Evolutionary conservation across 2,888 invertebrate species (phyloP).

Genomic region (Pharmacophagus antenor): DNA sequence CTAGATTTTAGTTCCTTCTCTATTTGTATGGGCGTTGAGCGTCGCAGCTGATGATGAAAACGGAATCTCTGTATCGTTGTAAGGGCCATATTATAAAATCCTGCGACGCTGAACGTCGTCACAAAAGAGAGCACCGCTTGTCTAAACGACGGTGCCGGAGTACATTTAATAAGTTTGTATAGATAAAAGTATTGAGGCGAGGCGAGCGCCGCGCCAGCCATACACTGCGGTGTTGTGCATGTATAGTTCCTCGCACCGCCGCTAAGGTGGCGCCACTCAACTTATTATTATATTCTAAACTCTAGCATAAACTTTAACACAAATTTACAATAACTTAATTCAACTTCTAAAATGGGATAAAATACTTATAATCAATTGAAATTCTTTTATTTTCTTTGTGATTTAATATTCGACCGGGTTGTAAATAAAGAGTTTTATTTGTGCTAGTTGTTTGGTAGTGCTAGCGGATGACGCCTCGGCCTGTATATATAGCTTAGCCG

Average conservation of each 20-base stretch:
- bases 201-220: constrained; percentile 61
- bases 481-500: constrained; percentile 59
- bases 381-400: constrained; percentile 62
- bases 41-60: constrained; percentile 34
- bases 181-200: constrained; percentile 74
- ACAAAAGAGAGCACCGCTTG: constrained; percentile 53
- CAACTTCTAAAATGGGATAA: constrained; percentile 63
- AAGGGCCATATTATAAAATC: constrained; percentile 43
- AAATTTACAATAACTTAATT: constrained; percentile 64
- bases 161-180: constrained; percentile 69
- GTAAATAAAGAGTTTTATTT: constrained; percentile 71
- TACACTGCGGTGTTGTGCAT: constrained; percentile 78
- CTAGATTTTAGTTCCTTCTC: constrained; percentile 80
- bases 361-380: constrained; percentile 57
- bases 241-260: constrained; percentile 80
- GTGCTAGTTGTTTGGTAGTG: constrained; percentile 72
- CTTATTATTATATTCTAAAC: constrained; percentile 78
- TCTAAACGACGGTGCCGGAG: constrained; percentile 71
- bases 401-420: constrained; percentile 59
- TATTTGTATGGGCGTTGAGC: constrained; percentile 59
- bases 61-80: constrained; percentile 58
- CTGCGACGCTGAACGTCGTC: constrained; percentile 56
- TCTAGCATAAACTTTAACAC: constrained; percentile 75
- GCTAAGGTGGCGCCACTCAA: constrained; percentile 73
- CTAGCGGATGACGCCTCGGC: constrained; percentile 48